These are phyloP conservation scores for Macropus fuliginosus DNA, from an alignment of 2,797 vertebrate genomes.

Conservation along the genomic window DNA sequence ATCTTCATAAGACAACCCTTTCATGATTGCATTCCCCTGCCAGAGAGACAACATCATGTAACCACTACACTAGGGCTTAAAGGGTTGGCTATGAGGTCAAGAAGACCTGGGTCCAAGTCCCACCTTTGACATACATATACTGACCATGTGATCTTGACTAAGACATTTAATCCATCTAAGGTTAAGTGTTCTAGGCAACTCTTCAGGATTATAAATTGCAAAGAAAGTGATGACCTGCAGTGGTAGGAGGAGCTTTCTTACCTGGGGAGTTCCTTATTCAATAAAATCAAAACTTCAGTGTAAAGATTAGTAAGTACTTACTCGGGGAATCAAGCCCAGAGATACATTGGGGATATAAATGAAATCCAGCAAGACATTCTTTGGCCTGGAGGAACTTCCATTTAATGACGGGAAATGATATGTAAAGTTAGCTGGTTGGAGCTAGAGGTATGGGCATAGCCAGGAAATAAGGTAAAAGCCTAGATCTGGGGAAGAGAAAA, in stretches of 20 bases:
- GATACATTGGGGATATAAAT: neutral
- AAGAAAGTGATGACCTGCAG: neutral
- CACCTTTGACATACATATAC: neutral
- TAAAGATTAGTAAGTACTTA: neutral
- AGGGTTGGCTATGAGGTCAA: neutral
- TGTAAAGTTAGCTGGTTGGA: neutral
- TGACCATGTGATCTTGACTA: neutral
- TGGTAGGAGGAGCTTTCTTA: neutral
- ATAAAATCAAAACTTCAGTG: neutral
- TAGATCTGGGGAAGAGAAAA: neutral
- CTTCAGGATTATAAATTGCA: neutral
- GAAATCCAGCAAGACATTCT: neutral
- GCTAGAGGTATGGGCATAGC: neutral
- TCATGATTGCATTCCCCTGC: neutral
- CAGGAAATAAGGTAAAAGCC: neutral
- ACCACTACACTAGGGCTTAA: neutral
- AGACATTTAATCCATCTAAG: neutral
- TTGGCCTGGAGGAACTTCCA: neutral
- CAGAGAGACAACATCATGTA: neutral
- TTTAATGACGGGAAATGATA: neutral
- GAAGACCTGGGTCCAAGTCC: neutral
- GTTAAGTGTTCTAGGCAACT: neutral
- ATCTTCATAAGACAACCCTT: neutral
- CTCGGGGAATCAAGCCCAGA: neutral
- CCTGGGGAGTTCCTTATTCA: neutral